phyloP scores from a whole-genome alignment of 2,113 vertebrate genomes.

The Ranitomeya variabilis region DNA sequence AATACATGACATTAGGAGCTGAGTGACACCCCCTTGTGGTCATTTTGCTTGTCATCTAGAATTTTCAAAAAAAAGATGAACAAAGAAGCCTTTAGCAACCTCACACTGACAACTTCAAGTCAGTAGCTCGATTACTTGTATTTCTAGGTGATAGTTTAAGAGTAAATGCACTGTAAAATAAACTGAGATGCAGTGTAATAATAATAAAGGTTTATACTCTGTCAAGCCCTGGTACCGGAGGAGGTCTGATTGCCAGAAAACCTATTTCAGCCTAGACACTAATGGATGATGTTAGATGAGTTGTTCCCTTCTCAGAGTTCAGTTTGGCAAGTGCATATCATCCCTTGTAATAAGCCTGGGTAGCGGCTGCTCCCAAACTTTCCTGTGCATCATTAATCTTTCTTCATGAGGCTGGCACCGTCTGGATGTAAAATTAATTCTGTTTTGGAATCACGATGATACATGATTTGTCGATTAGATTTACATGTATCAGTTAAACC shows the following conservation, averaged over 20 bases:
- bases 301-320: background rate
- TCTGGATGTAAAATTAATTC: slow-evolving; percentile 23
- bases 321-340: background rate
- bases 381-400: slow-evolving; percentile 11
- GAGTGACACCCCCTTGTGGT: background rate
- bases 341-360: background rate
- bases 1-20: background rate
- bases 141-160: background rate
- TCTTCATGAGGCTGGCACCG: background rate
- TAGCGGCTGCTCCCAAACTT: background rate
- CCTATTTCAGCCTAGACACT: background rate
- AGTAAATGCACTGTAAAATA: background rate
- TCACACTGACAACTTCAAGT: background rate
- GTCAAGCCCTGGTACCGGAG: background rate
- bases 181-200: background rate
- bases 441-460: slow-evolving; percentile 1
- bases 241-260: background rate
- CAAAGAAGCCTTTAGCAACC: background rate
- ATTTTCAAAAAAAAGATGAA: background rate
- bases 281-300: slow-evolving; percentile 13
- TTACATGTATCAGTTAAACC: slow-evolving; percentile 17
- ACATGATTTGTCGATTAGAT: slow-evolving; percentile 9
- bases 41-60: background rate
- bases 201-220: background rate
- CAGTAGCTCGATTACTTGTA: background rate